Percentiles rank a stretch among this genome's conserved stretches.
phyloP scores from a whole-genome alignment of 2,797 vertebrate species.

The Dipus sagitta region DNA sequence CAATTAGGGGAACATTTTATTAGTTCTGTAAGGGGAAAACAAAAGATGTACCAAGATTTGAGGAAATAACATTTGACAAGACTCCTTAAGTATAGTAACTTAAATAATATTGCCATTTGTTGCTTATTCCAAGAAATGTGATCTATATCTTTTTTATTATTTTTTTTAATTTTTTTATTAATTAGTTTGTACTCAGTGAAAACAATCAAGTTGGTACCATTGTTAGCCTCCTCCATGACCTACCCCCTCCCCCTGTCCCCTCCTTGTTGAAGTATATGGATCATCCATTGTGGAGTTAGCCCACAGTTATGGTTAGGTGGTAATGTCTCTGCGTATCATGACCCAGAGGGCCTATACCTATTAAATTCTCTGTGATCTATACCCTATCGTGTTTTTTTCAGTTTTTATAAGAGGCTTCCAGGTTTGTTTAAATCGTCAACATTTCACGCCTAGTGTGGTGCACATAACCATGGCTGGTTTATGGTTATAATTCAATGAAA shows the following conservation, averaged over 20 bases:
- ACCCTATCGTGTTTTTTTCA: not conserved
- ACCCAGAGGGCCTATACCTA: no score
- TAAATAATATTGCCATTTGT: no score
- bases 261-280: no score
- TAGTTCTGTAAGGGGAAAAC: not conserved
- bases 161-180: not conserved
- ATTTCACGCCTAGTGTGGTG: not conserved
- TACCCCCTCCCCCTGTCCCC: no score
- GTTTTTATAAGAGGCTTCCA: not conserved
- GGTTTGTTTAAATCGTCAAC: not conserved
- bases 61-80: not conserved
- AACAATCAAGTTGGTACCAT: no score
- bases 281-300: no score
- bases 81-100: no score
- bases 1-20: not conserved
- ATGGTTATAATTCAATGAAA: slow-evolving; percentile 48
- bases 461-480: not conserved
- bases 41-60: not conserved
- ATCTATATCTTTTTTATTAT: not conserved
- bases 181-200: no score
- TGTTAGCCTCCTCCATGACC: no score
- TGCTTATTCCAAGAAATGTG: not conserved
- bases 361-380: no score
- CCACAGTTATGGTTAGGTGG: no score
- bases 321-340: no score